These are phyloP conservation scores for Seira musarum DNA, from an alignment of 2,888 invertebrate genomes.

Conservation along the genomic window DNA sequence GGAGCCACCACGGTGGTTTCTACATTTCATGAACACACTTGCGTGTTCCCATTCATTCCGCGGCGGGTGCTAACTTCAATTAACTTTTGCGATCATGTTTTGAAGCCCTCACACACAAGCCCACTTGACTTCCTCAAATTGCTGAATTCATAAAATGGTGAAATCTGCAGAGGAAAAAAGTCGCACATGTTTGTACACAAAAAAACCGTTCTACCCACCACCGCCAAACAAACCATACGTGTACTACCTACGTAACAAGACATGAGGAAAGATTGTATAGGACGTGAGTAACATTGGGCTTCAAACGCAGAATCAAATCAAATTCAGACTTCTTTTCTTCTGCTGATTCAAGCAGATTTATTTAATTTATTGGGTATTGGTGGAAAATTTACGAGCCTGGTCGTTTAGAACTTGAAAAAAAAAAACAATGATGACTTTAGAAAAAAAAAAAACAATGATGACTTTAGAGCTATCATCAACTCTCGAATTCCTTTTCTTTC, in stretches of 20 bases:
- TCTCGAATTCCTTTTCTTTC: not conserved
- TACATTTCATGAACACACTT: no score
- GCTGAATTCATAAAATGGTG: no score
- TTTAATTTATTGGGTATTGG: conserved; percentile 44
- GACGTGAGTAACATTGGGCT: not conserved
- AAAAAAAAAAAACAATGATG: conserved; percentile 30
- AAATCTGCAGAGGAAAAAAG: no score
- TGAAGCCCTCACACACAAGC: not conserved
- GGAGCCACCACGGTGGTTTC: no score
- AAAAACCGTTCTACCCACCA: no score
- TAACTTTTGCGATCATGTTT: not conserved
- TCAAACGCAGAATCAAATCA: not conserved
- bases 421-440: no score
- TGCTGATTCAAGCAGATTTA: conserved; percentile 44
- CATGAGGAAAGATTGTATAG: not conserved
- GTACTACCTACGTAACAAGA: not conserved
- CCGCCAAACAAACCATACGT: no score
- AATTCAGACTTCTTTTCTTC: conserved; percentile 4
- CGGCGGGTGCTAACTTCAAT: no score
- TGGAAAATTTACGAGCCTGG: not conserved
- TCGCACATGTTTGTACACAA: no score
- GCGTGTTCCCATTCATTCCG: no score
- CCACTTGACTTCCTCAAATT: not conserved
- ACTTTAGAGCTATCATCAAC: conserved; percentile 16
- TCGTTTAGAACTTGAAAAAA: no score